Evolutionary conservation across 2,113 vertebrate species (phyloP), one percentile per base, ranked within the genome.

Genomic region (Tautogolabrus adspersus): DNA sequence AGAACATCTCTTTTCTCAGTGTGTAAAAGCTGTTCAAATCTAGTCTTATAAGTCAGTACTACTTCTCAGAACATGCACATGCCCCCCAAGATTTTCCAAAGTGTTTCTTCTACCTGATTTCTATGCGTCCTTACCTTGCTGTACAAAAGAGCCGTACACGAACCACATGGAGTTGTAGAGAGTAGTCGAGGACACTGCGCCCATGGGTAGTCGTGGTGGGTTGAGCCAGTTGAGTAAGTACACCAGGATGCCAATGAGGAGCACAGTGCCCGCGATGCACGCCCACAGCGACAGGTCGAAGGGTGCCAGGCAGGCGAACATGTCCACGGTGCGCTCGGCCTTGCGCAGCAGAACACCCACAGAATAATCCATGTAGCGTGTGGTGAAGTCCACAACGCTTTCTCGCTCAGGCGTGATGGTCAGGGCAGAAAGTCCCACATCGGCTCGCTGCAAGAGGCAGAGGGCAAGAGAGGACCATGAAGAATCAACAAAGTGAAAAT

Each of bases 91-190:
- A 0, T 47, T 16, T 18, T 16, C 15, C 1, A 13, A 13, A 5
- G 16, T 49, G 47, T 49, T 26, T 49, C 16, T 5, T 8, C 47
- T 5, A 18, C 47, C 5, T 49, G 47, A 49, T n/a, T n/a, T 10
- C 9, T 21, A 5, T n/a, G 34, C 21, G 19, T 56, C 8, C 87
- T 96, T 95, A 99, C 98, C 98, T 96, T 99, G 98, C 12, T 99
- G 98, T 37, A 99, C 97, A 75, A 99, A 99, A 72, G 98, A 99
- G 85, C 98, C 98, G 0, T 99, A 99, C 72, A 99, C 98, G 63
- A 99, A 97, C 98, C 98, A 99, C 97, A 99, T 99, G 92, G 98
- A 99, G 88, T 98, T 99, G 93, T 98, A 99, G 72, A 99, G 96
- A 0, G 97, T 99, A 19, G 97, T 99, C 6, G 97, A 97, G 1